Conservation (phyloP, 2,113 vertebrate species). For the Poecilia latipinna region DNA sequence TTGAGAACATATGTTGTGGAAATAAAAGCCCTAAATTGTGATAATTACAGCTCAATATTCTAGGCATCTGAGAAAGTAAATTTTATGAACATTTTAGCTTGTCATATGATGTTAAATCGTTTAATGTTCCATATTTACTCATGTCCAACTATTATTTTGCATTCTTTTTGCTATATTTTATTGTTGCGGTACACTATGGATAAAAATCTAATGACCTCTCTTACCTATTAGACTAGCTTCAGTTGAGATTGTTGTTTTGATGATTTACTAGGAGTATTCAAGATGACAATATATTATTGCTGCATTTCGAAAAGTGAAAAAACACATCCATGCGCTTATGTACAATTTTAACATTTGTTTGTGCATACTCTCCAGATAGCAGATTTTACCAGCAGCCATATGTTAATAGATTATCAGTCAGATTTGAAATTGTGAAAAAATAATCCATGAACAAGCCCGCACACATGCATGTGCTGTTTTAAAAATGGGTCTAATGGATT, state of each 20-base stretch:
- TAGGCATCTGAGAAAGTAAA: background rate
- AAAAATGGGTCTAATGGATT: constrained; percentile 51
- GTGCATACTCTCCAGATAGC: constrained; percentile 39
- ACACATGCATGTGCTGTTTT: constrained; percentile 42
- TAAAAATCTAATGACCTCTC: constrained; percentile 9
- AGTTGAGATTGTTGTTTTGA: background rate
- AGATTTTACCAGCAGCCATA: constrained; percentile 57
- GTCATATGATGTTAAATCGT: background rate
- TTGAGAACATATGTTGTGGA: background rate
- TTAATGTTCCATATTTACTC: background rate
- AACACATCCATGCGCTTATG: constrained; percentile 4
- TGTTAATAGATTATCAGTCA: constrained; percentile 69
- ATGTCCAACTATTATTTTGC: background rate
- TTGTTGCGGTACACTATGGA: background rate
- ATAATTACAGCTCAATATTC: background rate
- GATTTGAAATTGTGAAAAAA: constrained; percentile 46
- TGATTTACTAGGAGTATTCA: constrained; percentile 22
- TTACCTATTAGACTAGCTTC: background rate
- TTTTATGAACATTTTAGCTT: background rate
- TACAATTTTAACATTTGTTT: constrained; percentile 3
- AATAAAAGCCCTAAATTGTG: background rate
- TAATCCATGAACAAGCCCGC: constrained; percentile 49
- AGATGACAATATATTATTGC: constrained; percentile 18
- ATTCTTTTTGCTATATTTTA: background rate
- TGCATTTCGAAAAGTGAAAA: constrained; percentile 17